Base-by-base conservation (phyloP, 1,140 invertebrate species). In the Oreohelix idahoensis region DNA sequence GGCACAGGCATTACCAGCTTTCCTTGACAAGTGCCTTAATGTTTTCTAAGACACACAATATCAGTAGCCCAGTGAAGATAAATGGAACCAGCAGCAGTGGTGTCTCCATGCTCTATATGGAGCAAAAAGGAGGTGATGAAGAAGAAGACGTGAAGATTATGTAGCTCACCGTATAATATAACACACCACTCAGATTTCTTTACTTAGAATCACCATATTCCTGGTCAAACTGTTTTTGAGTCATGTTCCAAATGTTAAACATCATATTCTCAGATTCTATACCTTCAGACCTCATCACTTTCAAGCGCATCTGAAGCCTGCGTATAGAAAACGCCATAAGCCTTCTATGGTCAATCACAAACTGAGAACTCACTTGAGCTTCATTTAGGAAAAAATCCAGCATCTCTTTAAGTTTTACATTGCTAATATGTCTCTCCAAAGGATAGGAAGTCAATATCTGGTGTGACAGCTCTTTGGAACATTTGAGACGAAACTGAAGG, bases 361-460 rank as follows among this genome's bases (percentile, higher is more conserved):
- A 73, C 39, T 73, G 11, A 39, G 36, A 1, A 73, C 38, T 20
- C 26, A 73, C 15, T n/a, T 42, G 8, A 73, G 38, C n/a, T 73
- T 73, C 71, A 38, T 42, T 73, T 26, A 73, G 71, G n/a, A 73
- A 73, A 73, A 73, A 73, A 29, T 73, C 71, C 8, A 73, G 29
- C 1, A 42, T 20, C 1, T 4, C 36, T 20, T 73, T 73, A 15
- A 73, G 36, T 42, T 73, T 73, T 4, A 13, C 20, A 73, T 73
- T 73, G 29, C 71, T 73, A 29, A 39, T 42, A 73, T 73, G 8
- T 13, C 36, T 42, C 8, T 66, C 29, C 13, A 73, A 73, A 17
- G 36, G 71, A 73, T 73, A 73, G 10, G 42, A 45, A 42, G 8
- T n/a, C 5, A 73, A 0, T 32, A 73, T 23, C 11, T 42, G 1